Percentiles rank a stretch among this genome's conserved stretches.
phyloP scores from a whole-genome alignment of 1,140 invertebrate genomes.

The Tetramorium alpestre region DNA sequence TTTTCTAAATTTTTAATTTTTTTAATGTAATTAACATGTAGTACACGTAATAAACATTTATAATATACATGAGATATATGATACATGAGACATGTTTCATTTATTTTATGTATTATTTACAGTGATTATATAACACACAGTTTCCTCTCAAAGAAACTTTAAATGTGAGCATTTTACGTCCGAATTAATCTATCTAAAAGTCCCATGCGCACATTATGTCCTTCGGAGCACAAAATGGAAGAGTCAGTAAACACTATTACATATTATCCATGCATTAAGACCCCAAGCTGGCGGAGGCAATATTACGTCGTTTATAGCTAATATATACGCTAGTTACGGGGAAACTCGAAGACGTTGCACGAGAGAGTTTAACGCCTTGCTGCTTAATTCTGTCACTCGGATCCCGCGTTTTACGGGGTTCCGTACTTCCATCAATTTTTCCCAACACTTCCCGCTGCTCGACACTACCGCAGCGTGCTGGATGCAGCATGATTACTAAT shows the following conservation, averaged over 20 bases:
- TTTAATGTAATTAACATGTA: background rate
- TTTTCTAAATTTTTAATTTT: background rate
- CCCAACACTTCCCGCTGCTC: background rate
- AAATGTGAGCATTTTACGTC: constrained; percentile 1
- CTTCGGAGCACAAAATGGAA: background rate
- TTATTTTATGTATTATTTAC: background rate
- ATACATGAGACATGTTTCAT: background rate
- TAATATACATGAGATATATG: background rate
- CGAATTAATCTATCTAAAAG: constrained; percentile 7
- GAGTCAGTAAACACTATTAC: constrained; percentile 15
- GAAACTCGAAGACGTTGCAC: background rate
- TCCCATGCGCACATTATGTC: background rate
- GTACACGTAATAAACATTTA: background rate
- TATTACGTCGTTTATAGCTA: background rate
- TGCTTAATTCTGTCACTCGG: constrained; percentile 2
- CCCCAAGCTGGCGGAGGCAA: background rate
- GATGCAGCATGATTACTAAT: background rate
- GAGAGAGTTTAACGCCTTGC: constrained; percentile 10
- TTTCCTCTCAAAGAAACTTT: background rate
- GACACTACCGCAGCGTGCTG: background rate
- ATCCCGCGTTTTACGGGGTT: background rate
- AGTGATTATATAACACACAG: background rate
- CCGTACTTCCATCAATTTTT: constrained; percentile 13
- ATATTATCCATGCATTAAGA: constrained; percentile 27
- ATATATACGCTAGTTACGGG: constrained; percentile 2